Base-by-base conservation (phyloP, 2,888 invertebrate species). In the Piscicola geometra region DNA sequence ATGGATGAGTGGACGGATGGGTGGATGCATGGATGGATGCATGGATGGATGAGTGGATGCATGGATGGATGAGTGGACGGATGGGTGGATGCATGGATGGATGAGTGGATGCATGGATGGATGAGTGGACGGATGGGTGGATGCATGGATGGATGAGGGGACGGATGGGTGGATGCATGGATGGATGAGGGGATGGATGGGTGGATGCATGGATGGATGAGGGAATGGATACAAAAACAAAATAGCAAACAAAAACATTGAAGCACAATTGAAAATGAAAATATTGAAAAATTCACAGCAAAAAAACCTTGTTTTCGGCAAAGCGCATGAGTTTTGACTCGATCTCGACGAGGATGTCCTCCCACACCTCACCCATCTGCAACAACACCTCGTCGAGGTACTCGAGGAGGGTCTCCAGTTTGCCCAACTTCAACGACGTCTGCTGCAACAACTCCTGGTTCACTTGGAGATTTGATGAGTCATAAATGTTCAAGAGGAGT, bases 301-400 rank as follows among this genome's bases (percentile, higher is more conserved):
- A 47, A 15, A 56, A 18, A 18, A 56, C 60, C 72, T 85, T 85
- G 71, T 84, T 82, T 76, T 91, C 90, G 18, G 93, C 94, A 88
- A 94, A 95, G 80, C 91, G 90, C 0, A 92, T 90, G 81, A 97
- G 89, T 86, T 96, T 96, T 70, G 92, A 91, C 83, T 96, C 95
- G 90, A 96, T 93, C 87, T 96, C 95, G 66, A 94, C 85, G 52
- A 96, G 88, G 81, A 95, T 93, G 79, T 92, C 93, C 84, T 96
- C 96, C 94, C 94, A 96, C 0, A 94, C 92, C 86, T 95, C 95
- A 56, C 81, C 80, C 85, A 85, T 85, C 79, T 84, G 83, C 52
- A 83, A 82, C 30, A 85, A 82, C 89, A 83, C 83, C 21, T 81
- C 78, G 73, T 83, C 81, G 41, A 84, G 78, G 74, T 84, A 84